Percentiles rank a stretch among this genome's conserved stretches.
These are phyloP conservation scores for Platichthys flesus DNA, from an alignment of 2,113 vertebrate species.

Conservation along the genomic window DNA sequence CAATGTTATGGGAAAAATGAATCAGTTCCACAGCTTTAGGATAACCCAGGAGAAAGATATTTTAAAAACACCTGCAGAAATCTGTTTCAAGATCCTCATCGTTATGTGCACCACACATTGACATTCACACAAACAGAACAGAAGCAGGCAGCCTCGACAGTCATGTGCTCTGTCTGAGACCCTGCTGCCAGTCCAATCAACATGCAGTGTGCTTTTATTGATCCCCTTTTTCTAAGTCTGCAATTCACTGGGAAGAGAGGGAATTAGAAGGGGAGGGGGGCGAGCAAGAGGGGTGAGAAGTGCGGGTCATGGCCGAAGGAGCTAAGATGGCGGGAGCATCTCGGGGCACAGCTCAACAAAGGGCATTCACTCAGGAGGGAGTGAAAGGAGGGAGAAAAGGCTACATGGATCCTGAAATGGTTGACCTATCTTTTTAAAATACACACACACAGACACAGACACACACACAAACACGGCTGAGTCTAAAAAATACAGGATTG, in stretches of 20 bases:
- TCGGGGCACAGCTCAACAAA: constrained; percentile 79
- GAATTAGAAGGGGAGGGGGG: constrained; percentile 52
- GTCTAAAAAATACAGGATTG: constrained; percentile 3
- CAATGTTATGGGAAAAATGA: too few species aligned
- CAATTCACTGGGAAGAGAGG: constrained; percentile 67
- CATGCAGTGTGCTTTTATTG: constrained; percentile 76
- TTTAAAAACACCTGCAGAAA: background rate
- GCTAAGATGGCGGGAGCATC: constrained; percentile 83
- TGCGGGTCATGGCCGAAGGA: constrained; percentile 78
- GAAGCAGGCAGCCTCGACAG: constrained; percentile 41
- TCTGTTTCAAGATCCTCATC: background rate
- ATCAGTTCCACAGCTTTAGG: background rate
- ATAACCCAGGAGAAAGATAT: background rate
- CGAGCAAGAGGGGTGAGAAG: constrained; percentile 51
- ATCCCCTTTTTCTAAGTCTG: constrained; percentile 66
- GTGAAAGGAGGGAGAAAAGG: constrained; percentile 47
- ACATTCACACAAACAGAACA: constrained; percentile 24
- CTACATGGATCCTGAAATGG: constrained; percentile 67
- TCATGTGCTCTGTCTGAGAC: constrained; percentile 53
- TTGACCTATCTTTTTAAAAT: constrained; percentile 63
- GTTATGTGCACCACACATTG: constrained; percentile 7
- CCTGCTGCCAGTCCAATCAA: constrained; percentile 75
- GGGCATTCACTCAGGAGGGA: constrained; percentile 69
- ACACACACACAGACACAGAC: background rate
- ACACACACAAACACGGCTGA: background rate